Conservation (phyloP, 1,140 invertebrate species). For the Vanessa atalanta region DNA sequence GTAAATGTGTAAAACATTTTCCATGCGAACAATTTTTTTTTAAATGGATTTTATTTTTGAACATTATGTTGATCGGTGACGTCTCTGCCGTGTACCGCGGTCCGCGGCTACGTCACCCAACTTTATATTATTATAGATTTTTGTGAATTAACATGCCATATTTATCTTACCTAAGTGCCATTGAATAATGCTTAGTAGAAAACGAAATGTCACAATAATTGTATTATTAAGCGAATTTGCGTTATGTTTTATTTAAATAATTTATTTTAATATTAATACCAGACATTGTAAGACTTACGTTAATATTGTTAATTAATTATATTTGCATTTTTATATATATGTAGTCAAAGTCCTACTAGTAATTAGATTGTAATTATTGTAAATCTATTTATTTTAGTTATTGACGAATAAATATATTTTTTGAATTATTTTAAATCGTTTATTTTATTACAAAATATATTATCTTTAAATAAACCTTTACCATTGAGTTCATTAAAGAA, state of each 20-base stretch:
- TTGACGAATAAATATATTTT: slow-evolving; percentile 22
- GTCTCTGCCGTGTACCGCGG: background rate
- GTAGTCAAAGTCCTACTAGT: slow-evolving; percentile 42
- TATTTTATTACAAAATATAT: background rate
- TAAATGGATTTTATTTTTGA: background rate
- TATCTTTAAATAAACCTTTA: no score
- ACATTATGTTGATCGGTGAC: no score
- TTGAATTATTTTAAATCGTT: background rate
- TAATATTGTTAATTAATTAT: slow-evolving; percentile 7
- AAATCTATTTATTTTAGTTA: slow-evolving; percentile 40
- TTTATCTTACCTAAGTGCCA: slow-evolving; percentile 67
- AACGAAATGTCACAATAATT: slow-evolving; percentile 2
- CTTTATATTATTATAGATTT: slow-evolving; percentile 7
- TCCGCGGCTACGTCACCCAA: background rate
- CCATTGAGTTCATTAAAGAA: no score
- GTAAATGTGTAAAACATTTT: no score
- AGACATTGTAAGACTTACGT: slow-evolving; percentile 5
- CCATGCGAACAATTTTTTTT: background rate
- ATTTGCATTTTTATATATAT: slow-evolving; percentile 23
- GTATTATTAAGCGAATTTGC: background rate
- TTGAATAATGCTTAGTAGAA: slow-evolving; percentile 44
- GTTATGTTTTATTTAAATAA: background rate
- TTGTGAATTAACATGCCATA: slow-evolving; percentile 45
- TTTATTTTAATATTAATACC: slow-evolving; percentile 6
- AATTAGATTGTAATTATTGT: slow-evolving; percentile 45